A percentile compares a stretch with the other conserved stretches of the same genome.
These are phyloP conservation scores for Glossophaga mutica DNA, from an alignment of 2,797 vertebrate species.

Conservation along the genomic window DNA sequence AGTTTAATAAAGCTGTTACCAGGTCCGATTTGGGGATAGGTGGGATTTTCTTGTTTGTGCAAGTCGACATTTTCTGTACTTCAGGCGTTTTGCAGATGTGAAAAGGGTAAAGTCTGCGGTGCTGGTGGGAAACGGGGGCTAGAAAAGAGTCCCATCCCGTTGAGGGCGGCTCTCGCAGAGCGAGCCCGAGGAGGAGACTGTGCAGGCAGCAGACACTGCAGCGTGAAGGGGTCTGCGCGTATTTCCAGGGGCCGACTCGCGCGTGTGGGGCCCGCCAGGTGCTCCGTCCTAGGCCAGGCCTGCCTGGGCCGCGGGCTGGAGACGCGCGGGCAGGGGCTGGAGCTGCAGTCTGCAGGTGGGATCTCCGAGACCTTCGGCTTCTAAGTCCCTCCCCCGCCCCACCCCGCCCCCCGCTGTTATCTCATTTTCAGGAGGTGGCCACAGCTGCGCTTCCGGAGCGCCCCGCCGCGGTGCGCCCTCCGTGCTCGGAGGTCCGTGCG, in stretches of 20 bases:
- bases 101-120: not conserved
- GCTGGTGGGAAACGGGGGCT: not conserved
- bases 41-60: not conserved
- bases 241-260: not conserved
- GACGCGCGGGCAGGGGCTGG: rapidly evolving
- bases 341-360: not conserved
- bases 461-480: rapidly evolving
- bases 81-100: not conserved
- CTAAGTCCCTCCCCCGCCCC: not conserved
- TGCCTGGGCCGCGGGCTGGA: rapidly evolving
- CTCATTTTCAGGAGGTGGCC: not conserved
- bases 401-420: rapidly evolving
- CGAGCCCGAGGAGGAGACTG: not conserved
- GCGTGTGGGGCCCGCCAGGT: too few species aligned
- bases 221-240: not conserved
- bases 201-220: rapidly evolving
- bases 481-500: not conserved
- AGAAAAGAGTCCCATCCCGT: not conserved
- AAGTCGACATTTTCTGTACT: not conserved
- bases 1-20: not conserved
- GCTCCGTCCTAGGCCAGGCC: rapidly evolving
- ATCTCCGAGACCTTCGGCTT: not conserved
- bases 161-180: not conserved
- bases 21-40: not conserved
- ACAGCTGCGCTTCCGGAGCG: too few species aligned